These are phyloP conservation scores for Grammomys surdaster DNA, from an alignment of 2,113 vertebrate genomes.

Conservation along the genomic window DNA sequence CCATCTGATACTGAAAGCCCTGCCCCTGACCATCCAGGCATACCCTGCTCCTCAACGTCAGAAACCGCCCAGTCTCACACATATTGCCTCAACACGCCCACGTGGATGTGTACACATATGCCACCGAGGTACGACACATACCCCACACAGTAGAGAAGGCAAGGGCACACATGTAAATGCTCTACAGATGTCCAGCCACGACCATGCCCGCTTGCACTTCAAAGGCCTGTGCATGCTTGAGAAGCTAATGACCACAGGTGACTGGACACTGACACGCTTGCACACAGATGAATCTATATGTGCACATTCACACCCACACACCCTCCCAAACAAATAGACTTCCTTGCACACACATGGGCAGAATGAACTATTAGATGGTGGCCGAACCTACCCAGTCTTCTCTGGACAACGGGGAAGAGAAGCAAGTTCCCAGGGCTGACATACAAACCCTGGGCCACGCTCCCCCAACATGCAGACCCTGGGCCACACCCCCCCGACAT, in stretches of 20 bases:
- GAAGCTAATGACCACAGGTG: neutral
- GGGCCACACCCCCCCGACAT: neutral
- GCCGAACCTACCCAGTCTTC: neutral
- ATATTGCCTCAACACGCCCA: neutral
- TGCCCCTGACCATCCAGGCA: too few species aligned
- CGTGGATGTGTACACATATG: neutral
- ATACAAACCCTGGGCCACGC: neutral
- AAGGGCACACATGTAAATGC: neutral
- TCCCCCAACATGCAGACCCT: neutral
- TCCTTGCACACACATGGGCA: accelerated
- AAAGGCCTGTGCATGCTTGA: neutral
- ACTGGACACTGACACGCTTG: neutral
- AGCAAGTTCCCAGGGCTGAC: neutral
- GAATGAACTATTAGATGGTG: neutral
- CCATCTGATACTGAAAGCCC: neutral
- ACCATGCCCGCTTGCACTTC: neutral
- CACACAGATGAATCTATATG: neutral
- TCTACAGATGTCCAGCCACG: neutral
- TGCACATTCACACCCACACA: neutral
- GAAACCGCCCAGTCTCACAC: neutral
- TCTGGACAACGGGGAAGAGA: neutral
- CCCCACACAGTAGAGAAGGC: neutral
- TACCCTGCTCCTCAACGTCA: neutral
- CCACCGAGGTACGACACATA: neutral
- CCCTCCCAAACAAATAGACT: neutral